A percentile compares a stretch with the other conserved stretches of the same genome.
Conservation (phyloP, 2,113 vertebrate genomes). For the Chlorocebus sabaeus region DNA sequence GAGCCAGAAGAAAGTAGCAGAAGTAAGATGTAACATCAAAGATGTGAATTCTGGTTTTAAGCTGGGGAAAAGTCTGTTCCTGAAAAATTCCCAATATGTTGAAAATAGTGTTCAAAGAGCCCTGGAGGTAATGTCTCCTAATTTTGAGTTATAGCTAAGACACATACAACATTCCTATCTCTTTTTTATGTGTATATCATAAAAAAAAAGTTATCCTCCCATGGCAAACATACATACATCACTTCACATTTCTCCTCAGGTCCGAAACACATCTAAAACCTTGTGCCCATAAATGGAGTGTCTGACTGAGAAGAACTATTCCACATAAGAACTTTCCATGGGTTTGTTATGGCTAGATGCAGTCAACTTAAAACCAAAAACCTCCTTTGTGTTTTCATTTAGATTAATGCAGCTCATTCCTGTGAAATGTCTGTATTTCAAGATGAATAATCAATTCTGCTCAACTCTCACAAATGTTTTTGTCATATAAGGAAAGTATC, state of each 20-base stretch:
- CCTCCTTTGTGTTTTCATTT: conserved; percentile 23
- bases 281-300: not conserved
- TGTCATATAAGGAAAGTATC: not conserved
- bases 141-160: not conserved
- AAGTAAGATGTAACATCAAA: fast-evolving
- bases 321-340: not conserved
- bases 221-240: not conserved
- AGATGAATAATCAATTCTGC: not conserved
- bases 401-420: not conserved
- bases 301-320: not conserved
- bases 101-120: not conserved
- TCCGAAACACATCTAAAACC: not conserved
- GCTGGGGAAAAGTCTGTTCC: not conserved
- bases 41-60: too few species aligned
- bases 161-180: not conserved
- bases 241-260: not conserved
- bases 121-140: not conserved
- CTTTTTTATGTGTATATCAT: fast-evolving
- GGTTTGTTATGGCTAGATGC: not conserved
- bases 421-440: not conserved
- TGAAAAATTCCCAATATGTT: not conserved
- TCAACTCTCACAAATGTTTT: not conserved
- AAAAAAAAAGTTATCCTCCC: not conserved
- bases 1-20: fast-evolving
- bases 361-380: not conserved